Percentiles rank a stretch among this genome's conserved stretches.
phyloP scores from a whole-genome alignment of 2,888 invertebrate species.

The Exephanes ischioxanthus region DNA sequence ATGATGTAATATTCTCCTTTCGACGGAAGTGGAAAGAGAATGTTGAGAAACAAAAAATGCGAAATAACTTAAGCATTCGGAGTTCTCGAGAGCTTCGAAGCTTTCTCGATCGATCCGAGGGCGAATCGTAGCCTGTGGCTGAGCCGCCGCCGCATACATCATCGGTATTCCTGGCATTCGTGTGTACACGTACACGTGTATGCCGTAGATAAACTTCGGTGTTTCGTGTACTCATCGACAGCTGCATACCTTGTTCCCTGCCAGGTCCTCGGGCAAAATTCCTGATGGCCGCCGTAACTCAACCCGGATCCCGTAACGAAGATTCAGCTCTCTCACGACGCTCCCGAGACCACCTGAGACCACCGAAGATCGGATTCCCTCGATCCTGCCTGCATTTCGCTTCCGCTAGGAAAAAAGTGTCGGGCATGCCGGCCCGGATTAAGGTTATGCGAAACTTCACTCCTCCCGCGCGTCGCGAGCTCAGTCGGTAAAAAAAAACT shows the following conservation, averaged over 20 bases:
- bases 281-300: neutral
- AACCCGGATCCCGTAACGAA: neutral
- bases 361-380: too few relatives aligned
- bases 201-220: neutral
- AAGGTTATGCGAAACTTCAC: too few relatives aligned
- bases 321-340: neutral
- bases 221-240: neutral
- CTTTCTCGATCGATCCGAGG: neutral
- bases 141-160: neutral
- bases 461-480: too few relatives aligned
- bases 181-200: neutral
- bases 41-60: too few relatives aligned
- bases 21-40: too few relatives aligned
- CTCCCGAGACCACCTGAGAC: neutral
- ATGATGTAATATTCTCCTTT: too few relatives aligned
- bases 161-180: conserved; percentile 4
- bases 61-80: too few relatives aligned
- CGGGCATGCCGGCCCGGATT: too few relatives aligned
- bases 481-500: too few relatives aligned
- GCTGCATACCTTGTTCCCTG: neutral
- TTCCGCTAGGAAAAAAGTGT: too few relatives aligned
- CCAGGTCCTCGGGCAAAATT: neutral
- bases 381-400: too few relatives aligned
- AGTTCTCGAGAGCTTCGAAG: too few relatives aligned
- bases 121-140: neutral